phyloP scores from a whole-genome alignment of 2,797 vertebrate genomes.

The Coilia nasus region DNA sequence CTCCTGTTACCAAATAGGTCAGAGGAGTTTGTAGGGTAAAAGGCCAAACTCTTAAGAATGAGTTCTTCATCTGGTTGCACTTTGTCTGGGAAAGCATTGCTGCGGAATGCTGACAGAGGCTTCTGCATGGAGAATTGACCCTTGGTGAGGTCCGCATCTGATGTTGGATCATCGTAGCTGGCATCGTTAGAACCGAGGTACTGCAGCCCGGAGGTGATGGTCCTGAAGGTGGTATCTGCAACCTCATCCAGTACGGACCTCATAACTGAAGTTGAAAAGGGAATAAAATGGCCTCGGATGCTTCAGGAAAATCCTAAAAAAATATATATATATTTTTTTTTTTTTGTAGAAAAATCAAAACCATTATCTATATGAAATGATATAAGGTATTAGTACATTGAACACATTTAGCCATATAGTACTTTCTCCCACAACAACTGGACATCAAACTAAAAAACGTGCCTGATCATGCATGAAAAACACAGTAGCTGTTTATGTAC shows the following conservation, averaged over 20 bases:
- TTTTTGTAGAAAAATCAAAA: conserved; percentile 31
- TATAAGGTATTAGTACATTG: background rate
- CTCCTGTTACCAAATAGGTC: conserved; percentile 92
- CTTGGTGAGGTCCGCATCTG: conserved; percentile 73
- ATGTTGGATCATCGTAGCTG: conserved; percentile 79
- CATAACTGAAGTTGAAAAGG: conserved; percentile 80
- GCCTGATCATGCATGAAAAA: no score
- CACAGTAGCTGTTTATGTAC: no score
- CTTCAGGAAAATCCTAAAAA: conserved; percentile 67
- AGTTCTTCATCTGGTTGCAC: conserved; percentile 88
- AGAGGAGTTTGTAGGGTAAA: conserved; percentile 88
- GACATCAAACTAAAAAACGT: no score
- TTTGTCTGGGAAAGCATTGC: conserved; percentile 90
- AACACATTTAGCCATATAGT: background rate
- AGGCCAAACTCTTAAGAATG: conserved; percentile 82
- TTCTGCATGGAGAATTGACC: conserved; percentile 84
- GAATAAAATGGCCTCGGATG: conserved; percentile 66
- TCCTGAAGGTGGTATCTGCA: conserved; percentile 97
- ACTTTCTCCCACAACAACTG: background rate
- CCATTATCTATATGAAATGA: background rate
- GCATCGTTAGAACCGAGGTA: conserved; percentile 93
- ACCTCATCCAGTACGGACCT: conserved; percentile 97
- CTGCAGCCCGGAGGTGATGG: conserved; percentile 96
- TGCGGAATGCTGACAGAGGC: conserved; percentile 90
- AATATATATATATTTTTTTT: conserved; percentile 51